A percentile compares a stretch with the other conserved stretches of the same genome.
These are phyloP conservation scores for Apostichopus leukothele DNA, from an alignment of 53 echinoderm and acorn worm species.

Conservation along the genomic window DNA sequence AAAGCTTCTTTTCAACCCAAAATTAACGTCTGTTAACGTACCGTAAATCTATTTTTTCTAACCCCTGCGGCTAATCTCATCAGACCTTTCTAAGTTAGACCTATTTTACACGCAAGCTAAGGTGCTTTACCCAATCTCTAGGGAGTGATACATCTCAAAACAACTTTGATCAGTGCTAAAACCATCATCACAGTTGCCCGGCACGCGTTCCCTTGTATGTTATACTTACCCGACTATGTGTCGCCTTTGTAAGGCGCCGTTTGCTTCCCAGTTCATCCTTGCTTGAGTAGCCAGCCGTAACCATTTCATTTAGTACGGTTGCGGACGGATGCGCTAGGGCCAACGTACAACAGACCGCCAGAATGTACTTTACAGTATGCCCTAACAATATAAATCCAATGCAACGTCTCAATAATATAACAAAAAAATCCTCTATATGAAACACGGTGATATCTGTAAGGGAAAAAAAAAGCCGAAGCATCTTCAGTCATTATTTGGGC, in stretches of 20 bases:
- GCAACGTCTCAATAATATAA: slow-evolving; percentile 35
- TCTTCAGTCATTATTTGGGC: not conserved
- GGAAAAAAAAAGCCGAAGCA: too few species aligned
- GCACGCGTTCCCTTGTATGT: slow-evolving; percentile 7
- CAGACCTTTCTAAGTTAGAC: not conserved
- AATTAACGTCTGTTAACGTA: slow-evolving; percentile 44
- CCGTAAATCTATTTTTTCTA: slow-evolving; percentile 50
- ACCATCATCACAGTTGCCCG: slow-evolving; percentile 31
- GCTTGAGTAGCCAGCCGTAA: slow-evolving; percentile 45
- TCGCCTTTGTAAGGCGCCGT: slow-evolving; percentile 48
- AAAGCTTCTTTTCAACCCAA: slow-evolving; percentile 1
- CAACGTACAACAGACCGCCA: slow-evolving; percentile 36
- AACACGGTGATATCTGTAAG: too few species aligned
- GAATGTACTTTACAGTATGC: slow-evolving; percentile 22
- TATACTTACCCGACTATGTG: slow-evolving; percentile 38
- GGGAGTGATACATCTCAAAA: slow-evolving; percentile 47
- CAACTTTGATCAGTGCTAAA: slow-evolving; percentile 30
- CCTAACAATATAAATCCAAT: not conserved
- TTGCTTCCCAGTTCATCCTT: slow-evolving; percentile 33
- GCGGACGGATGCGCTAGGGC: slow-evolving; percentile 31
- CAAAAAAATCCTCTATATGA: too few species aligned
- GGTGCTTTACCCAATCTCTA: slow-evolving; percentile 21
- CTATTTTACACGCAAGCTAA: slow-evolving; percentile 43
- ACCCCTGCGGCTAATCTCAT: slow-evolving; percentile 44
- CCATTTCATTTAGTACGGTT: slow-evolving; percentile 48